Percentiles rank a stretch among this genome's conserved stretches.
Conservation (phyloP, 1,140 invertebrate genomes). For the Psilanteris sp. region DNA sequence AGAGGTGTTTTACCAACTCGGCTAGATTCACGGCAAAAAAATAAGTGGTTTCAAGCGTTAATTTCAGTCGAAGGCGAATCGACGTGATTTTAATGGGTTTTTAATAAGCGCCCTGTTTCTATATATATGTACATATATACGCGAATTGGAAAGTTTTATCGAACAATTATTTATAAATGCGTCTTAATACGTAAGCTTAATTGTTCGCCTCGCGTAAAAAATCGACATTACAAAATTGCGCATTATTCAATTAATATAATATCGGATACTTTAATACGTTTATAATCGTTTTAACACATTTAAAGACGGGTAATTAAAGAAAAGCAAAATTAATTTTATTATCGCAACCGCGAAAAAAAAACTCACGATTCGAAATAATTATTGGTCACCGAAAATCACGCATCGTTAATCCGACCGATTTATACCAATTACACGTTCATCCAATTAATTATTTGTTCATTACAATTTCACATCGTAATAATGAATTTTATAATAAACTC, state of each 20-base stretch:
- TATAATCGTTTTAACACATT: slow-evolving; percentile 12
- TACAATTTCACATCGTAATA: too few species aligned
- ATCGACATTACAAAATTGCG: background rate
- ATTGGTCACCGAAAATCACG: background rate
- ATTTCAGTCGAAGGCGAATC: slow-evolving; percentile 8
- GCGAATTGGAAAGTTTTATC: slow-evolving; percentile 8
- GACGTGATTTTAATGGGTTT: slow-evolving; percentile 9
- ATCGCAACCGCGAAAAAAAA: slow-evolving; percentile 7
- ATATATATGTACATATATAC: background rate
- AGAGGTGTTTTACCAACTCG: slow-evolving; percentile 18
- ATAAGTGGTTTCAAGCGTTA: too few species aligned
- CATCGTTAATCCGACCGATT: too few species aligned
- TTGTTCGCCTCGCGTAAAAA: background rate
- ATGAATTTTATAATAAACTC: too few species aligned
- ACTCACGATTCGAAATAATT: background rate
- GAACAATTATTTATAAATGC: slow-evolving; percentile 3
- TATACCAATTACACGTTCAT: too few species aligned
- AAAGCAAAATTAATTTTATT: slow-evolving; percentile 19
- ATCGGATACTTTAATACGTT: slow-evolving; percentile 1
- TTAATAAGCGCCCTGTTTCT: slow-evolving; percentile 24
- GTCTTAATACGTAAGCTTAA: background rate
- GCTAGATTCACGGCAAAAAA: too few species aligned
- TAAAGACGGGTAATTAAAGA: slow-evolving; percentile 14
- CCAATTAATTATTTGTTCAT: too few species aligned
- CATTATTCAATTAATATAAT: slow-evolving; percentile 17